Conservation (phyloP, 2,888 invertebrate genomes). For the Thereva nobilitata region DNA sequence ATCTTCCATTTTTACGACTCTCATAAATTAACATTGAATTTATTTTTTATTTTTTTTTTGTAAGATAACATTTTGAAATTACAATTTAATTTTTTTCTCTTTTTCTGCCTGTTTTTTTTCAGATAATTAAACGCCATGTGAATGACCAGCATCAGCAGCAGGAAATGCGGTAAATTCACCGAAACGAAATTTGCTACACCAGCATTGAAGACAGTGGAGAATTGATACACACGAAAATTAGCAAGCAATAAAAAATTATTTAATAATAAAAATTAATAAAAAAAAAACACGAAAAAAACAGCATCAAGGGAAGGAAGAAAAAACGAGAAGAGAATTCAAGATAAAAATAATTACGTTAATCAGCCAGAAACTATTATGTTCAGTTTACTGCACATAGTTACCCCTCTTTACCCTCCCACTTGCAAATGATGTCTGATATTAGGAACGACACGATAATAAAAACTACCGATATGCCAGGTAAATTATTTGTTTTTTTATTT, state of each 20-base stretch:
- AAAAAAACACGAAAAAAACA: background rate
- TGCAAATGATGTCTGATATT: conserved; percentile 43
- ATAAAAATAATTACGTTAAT: background rate
- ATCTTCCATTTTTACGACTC: too few relatives aligned
- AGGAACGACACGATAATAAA: conserved; percentile 39
- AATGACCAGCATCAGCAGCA: background rate
- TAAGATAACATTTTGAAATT: too few relatives aligned
- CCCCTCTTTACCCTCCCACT: conserved; percentile 38
- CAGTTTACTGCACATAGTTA: conserved; percentile 36
- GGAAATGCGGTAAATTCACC: background rate
- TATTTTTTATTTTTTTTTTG: too few relatives aligned
- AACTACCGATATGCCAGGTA: conserved; percentile 42
- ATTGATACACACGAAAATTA: too few relatives aligned
- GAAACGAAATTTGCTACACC: background rate
- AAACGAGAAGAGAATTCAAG: background rate
- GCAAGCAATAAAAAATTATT: too few relatives aligned
- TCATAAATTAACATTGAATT: too few relatives aligned
- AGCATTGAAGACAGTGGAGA: too few relatives aligned
- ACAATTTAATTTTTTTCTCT: conserved; percentile 3
- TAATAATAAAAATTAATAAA: too few relatives aligned
- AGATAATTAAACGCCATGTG: background rate
- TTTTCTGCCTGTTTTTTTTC: background rate
- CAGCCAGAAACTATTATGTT: conserved; percentile 37
- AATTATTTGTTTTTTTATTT: background rate
- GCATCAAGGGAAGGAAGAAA: background rate